Evolutionary conservation across 1,140 invertebrate species (phyloP), one percentile per base, ranked within the genome.

Genomic region (Limonius californicus): DNA sequence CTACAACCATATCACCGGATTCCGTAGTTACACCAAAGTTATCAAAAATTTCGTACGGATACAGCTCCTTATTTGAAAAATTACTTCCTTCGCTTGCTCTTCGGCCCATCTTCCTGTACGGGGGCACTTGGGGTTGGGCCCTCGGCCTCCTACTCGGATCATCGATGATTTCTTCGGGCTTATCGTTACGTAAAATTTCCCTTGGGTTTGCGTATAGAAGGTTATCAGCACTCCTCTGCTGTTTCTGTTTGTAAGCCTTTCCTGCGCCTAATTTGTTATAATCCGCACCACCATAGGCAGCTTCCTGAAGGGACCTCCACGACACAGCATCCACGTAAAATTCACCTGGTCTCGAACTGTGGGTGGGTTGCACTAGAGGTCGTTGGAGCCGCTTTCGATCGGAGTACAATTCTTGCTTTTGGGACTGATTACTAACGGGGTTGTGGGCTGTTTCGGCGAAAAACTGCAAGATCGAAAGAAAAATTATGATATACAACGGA

Each of bases 361-460:
- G 8, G 19, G 58, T 14, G 6, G 27, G 55, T 23, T 27, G 27
- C 18, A 27, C 11, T 39, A 14, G n/a, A 9, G 35, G n/a, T 4
- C 21, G 2, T 16, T 30, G 30, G 3, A 15, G 32, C 23, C 30
- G 45, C 35, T 55, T 59, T 1, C 30, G 19, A 7, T 60, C n/a
- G 15, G 27, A 15, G n/a, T 39, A 39, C n/a, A 39, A 6, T 39
- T 39, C 35, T 39, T 39, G 35, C 20, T 72, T 68, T 2, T 59
- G 64, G 35, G 54, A 56, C 73, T 86, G 88, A 79, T 92, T 93
- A 61, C 89, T 88, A 75, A 91, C 87, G 20, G 91, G 90, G 73
- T 91, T 90, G 74, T 94, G 89, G 2, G 91, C 91, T 47, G 89
- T 90, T 74, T 92, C 90, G 56, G 89, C 86, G 75, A 92, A 94